Evolutionary conservation across 2,113 vertebrate genomes (phyloP).

Genomic region (Vidua chalybeata): DNA sequence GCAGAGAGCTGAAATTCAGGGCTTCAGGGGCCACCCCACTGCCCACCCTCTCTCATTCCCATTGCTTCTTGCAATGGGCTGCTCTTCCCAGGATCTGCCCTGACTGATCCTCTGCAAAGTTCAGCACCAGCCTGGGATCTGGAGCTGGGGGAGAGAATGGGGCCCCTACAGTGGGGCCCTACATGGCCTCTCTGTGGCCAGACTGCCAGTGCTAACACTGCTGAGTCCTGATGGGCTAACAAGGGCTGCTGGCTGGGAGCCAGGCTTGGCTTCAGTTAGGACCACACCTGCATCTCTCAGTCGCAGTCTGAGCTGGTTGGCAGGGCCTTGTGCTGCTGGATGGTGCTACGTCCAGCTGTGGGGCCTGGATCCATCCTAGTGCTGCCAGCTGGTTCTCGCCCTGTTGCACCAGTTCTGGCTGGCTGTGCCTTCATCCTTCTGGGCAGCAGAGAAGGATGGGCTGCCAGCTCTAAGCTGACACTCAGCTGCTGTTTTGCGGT

Average conservation of each 20-base stretch:
- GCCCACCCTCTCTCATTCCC: not conserved
- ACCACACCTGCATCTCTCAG: not conserved
- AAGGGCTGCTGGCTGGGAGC: not conserved
- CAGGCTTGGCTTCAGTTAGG: not conserved
- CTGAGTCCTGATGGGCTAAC: not conserved
- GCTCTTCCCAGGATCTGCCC: not conserved
- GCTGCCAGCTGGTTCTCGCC: not conserved
- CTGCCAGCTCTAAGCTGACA: not conserved
- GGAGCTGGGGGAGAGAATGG: rapidly evolving
- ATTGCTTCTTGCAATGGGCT: not conserved
- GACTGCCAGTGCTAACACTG: not conserved
- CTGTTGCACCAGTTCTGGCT: not conserved
- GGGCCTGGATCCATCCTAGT: not conserved
- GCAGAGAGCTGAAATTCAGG: not conserved
- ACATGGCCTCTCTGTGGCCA: too few species aligned
- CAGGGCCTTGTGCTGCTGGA: not conserved
- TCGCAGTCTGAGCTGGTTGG: not conserved
- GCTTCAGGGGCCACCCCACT: not conserved
- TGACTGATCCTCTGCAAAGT: not conserved
- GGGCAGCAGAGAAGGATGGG: not conserved
- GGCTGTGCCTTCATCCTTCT: not conserved
- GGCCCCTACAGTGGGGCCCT: too few species aligned
- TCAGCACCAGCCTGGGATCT: not conserved
- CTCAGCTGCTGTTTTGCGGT: not conserved
- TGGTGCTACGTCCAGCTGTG: rapidly evolving